Conservation (phyloP, 1,140 invertebrate species). For the Euwallacea similis region DNA sequence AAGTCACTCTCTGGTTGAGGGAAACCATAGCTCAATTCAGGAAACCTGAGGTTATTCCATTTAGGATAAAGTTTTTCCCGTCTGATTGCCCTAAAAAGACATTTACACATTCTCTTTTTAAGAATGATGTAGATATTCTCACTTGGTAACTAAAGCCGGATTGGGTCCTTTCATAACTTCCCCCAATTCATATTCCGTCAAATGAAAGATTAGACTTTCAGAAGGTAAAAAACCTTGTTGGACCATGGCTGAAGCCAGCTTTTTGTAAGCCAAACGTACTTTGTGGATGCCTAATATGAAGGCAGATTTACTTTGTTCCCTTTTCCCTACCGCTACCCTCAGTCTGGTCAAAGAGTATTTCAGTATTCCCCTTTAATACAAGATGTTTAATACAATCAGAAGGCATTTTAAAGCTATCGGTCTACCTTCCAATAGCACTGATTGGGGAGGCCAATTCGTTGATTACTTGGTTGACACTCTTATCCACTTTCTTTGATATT, state of each 20-base stretch:
- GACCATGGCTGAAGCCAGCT: constrained; percentile 63
- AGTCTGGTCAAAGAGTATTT: constrained; percentile 62
- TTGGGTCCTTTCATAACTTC: constrained; percentile 60
- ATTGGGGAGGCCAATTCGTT: constrained; percentile 57
- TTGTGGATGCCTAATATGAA: constrained; percentile 62
- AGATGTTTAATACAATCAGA: neutral
- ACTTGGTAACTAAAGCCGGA: constrained; percentile 67
- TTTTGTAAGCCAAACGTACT: constrained; percentile 62
- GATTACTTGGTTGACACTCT: constrained; percentile 52
- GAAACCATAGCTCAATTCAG: constrained; percentile 65
- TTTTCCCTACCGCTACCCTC: constrained; percentile 61
- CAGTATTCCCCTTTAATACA: constrained; percentile 55
- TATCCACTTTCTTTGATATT: constrained; percentile 40
- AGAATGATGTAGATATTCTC: constrained; percentile 38
- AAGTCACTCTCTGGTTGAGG: constrained; percentile 54
- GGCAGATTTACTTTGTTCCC: constrained; percentile 71
- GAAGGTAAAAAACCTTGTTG: constrained; percentile 66
- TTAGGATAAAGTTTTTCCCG: constrained; percentile 61
- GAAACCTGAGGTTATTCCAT: constrained; percentile 64
- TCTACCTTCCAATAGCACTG: constrained; percentile 55
- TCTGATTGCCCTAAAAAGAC: constrained; percentile 61
- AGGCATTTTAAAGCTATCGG: neutral
- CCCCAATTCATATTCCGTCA: constrained; percentile 68
- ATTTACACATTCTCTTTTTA: neutral
- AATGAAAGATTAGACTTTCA: constrained; percentile 67